phyloP scores from a whole-genome alignment of 2,888 invertebrate genomes.

The Pseudanteris insignis region DNA sequence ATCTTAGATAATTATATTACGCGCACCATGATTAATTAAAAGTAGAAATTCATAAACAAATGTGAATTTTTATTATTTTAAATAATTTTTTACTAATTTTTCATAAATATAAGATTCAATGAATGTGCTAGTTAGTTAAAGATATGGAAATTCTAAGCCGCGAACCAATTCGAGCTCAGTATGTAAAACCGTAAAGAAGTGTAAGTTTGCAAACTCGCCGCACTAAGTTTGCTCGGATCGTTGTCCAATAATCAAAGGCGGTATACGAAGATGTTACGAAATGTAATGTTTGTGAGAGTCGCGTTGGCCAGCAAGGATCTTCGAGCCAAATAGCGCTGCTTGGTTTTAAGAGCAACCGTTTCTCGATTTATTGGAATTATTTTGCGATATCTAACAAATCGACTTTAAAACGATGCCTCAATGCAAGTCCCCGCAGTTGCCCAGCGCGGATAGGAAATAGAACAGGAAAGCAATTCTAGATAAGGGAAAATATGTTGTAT shows the following conservation, averaged over 20 bases:
- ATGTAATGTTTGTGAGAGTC: slow-evolving; percentile 31
- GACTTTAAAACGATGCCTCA: slow-evolving; percentile 45
- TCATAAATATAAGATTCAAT: too few relatives aligned
- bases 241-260: slow-evolving; percentile 36
- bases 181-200: slow-evolving; percentile 18
- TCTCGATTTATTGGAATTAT: slow-evolving; percentile 58
- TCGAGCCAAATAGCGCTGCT: slow-evolving; percentile 37
- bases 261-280: too few relatives aligned
- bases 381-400: slow-evolving; percentile 50
- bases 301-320: too few relatives aligned
- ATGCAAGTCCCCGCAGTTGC: slow-evolving; percentile 48
- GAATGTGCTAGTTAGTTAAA: too few relatives aligned
- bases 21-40: too few relatives aligned
- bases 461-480: slow-evolving; percentile 54
- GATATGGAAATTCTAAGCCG: too few relatives aligned
- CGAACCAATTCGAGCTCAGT: too few relatives aligned
- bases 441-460: slow-evolving; percentile 51
- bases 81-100: too few relatives aligned
- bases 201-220: slow-evolving; percentile 17
- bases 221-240: slow-evolving; percentile 4
- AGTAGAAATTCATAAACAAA: too few relatives aligned
- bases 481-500: slow-evolving; percentile 55
- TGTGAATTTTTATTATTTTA: too few relatives aligned
- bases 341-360: slow-evolving; percentile 51
- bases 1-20: too few relatives aligned